phyloP scores from a whole-genome alignment of 2,888 invertebrate genomes.

The Portevinia maculata region DNA sequence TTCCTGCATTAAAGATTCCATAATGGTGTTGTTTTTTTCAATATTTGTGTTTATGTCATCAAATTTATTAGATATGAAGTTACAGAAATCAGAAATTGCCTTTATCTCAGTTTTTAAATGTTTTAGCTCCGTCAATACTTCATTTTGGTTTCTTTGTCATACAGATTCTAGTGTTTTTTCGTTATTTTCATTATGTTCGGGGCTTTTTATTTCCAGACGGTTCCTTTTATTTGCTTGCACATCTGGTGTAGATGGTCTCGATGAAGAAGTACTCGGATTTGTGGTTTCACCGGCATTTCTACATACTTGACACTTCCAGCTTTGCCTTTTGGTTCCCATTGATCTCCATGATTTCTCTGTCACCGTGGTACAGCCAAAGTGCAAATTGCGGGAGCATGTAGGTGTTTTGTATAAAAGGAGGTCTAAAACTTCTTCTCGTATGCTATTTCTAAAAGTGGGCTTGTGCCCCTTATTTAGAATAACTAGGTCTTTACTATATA shows the following conservation, averaged over 20 bases:
- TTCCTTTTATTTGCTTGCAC: constrained; percentile 17
- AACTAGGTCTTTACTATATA: too few relatives aligned
- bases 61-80: constrained; percentile 8
- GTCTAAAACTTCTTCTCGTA: too few relatives aligned
- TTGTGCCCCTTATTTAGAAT: too few relatives aligned
- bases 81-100: constrained; percentile 3
- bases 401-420: too few relatives aligned
- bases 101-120: constrained; percentile 4
- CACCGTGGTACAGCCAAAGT: too few relatives aligned
- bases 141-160: neutral
- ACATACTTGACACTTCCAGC: too few relatives aligned
- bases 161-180: neutral
- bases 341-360: too few relatives aligned
- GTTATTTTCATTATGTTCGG: neutral
- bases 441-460: too few relatives aligned
- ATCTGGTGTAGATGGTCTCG: constrained; percentile 8
- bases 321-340: too few relatives aligned
- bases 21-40: constrained; percentile 16
- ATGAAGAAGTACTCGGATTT: constrained; percentile 1
- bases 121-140: neutral
- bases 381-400: too few relatives aligned
- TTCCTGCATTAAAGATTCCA: constrained; percentile 7
- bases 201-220: constrained; percentile 7
- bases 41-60: constrained; percentile 12
- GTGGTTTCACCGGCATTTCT: too few relatives aligned